Base-by-base conservation (phyloP, 1,140 invertebrate genomes). In the Listronotus oregonensis region DNA sequence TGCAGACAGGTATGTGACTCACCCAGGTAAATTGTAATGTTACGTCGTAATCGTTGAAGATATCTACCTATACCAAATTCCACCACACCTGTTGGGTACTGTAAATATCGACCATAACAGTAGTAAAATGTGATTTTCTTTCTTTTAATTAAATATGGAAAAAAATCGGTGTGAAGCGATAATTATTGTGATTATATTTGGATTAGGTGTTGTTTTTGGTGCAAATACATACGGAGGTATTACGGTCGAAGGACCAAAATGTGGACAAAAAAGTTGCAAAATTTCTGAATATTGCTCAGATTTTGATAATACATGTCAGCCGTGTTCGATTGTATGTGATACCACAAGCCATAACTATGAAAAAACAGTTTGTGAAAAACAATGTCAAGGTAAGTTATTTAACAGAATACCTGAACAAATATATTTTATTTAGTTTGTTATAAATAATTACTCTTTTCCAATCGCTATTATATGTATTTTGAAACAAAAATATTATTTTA, bases 311-410 rank as follows among this genome's bases (percentile, higher is more conserved):
- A 63, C 43, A 18, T 75, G 74, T 65, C 39, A 71, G 47, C 44
- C 54, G 7, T 75, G 74, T 64, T 17, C 64, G n/a, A 27, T 47
- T 46, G 67, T 71, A 31, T 74, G 72, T 57, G 61, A 68, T 57
- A 27, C 65, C 17, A 52, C 15, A 14, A 52, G 49, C 21, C 67
- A 75, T 31, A 75, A 73, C 64, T 73, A 66, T 32, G 71, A 75
- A 37, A 42, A 61, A 21, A 39, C 4, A 1, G 11, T 57, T 10
- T 75, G 74, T 54, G 65, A 67, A 17, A 68, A 62, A 43, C 51
- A 68, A 17, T 75, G 74, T 51, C 74, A 75, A 74, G 69, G 74
- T 75, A 70, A 62, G 52, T 66, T 18, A 39, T 27, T 27, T 27
- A 27, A 27, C 21, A 5, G 5, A 27, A 27, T 27, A 27, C 1